Base-by-base conservation (phyloP, 2,888 invertebrate genomes). In the Ptilodon capucinus region DNA sequence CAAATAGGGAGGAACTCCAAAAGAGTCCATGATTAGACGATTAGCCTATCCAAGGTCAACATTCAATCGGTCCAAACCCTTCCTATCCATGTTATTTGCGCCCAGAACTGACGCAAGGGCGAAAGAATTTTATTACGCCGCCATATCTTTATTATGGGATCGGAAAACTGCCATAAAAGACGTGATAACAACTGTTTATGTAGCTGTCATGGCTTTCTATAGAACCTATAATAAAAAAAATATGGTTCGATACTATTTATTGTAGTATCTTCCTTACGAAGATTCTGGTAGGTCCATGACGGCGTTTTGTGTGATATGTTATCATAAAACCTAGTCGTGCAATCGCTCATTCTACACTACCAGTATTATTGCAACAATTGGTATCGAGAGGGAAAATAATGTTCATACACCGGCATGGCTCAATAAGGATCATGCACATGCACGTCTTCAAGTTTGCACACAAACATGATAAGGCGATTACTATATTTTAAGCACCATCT, bases 131-230 rank as follows among this genome's bases (percentile, higher is more conserved):
- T 68, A 65, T 65, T 52, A 59, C 54, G 16, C n/a, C 28, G 40
- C 40, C 56, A 56, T 87, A 87, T 84, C 85, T 87, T 87, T 87
- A 87, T 75, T 71, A 74, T 68, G 56, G 64, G 75, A 79, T 79
- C 76, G 75, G 70, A 48, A 69, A 76, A 72, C 70, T 63, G 69
- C 71, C 79, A 79, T 87, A 86, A 87, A 85, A 75, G 60, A 65
- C 55, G 66, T 63, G 81, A 79, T 84, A 83, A 81, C 78, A 73
- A 71, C 71, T 74, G 68, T 73, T 76, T 73, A 76, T 80, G 75
- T 74, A 57, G 68, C 70, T 57, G 47, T 60, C 60, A 58, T 60
- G 63, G 66, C 63, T 69, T 64, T 60, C 58, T 59, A 54, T 57
- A 53, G 42, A 64, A 1, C 44, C 44, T 49, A 57, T 42, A 44